These are phyloP conservation scores for Musca domestica DNA, from an alignment of 1,140 invertebrate genomes.

Conservation along the genomic window DNA sequence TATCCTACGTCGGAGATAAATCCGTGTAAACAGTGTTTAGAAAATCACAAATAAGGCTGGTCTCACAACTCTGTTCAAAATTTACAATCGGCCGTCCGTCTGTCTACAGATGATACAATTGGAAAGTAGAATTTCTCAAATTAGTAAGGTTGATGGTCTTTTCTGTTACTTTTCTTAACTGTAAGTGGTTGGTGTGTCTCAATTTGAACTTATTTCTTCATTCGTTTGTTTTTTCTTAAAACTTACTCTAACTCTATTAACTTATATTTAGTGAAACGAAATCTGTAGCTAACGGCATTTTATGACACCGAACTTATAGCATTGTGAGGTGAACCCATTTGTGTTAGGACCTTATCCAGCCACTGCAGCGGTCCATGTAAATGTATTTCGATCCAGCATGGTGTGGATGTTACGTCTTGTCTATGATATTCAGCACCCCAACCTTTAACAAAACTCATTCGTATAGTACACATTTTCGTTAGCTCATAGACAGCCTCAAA, in stretches of 20 bases:
- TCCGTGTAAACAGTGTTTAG: not conserved
- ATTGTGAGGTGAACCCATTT: constrained; percentile 89
- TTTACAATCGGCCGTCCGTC: too few species aligned
- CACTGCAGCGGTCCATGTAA: constrained; percentile 88
- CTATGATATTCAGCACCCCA: constrained; percentile 98
- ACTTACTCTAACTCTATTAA: not conserved
- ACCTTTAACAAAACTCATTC: constrained; percentile 97
- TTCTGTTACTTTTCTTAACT: too few species aligned
- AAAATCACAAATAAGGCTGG: constrained; percentile 14
- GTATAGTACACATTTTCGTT: constrained; percentile 97
- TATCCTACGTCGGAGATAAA: too few species aligned
- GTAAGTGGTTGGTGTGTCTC: too few species aligned
- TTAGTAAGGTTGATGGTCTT: too few species aligned
- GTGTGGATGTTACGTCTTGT: constrained; percentile 92
- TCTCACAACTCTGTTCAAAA: not conserved
- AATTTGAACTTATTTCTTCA: not conserved
- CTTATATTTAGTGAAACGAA: not conserved
- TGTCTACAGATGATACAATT: too few species aligned
- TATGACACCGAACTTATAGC: constrained; percentile 90
- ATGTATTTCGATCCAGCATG: constrained; percentile 95
- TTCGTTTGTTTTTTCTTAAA: not conserved
- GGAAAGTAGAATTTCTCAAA: too few species aligned
- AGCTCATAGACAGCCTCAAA: constrained; percentile 96
- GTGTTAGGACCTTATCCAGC: constrained; percentile 87
- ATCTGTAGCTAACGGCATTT: constrained; percentile 38